A percentile compares a stretch with the other conserved stretches of the same genome.
Conservation (phyloP, 2,888 invertebrate species). For the Craniophora ligustri region DNA sequence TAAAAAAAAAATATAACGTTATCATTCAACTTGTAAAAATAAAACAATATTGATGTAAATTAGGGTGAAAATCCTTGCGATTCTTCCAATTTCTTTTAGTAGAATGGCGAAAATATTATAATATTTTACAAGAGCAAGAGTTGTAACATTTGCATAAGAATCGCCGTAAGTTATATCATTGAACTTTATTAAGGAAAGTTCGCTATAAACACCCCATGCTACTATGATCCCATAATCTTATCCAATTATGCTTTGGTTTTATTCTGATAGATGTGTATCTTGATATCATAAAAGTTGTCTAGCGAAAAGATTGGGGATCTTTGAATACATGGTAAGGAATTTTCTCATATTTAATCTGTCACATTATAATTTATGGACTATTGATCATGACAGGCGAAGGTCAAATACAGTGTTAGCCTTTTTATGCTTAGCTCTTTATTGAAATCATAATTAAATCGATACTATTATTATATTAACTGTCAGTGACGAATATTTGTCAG, state of each 20-base stretch:
- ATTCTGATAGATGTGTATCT: slow-evolving; percentile 45
- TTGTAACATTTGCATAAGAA: slow-evolving; percentile 82
- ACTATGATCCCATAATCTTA: slow-evolving; percentile 58
- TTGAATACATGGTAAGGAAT: slow-evolving; percentile 3
- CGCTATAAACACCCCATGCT: slow-evolving; percentile 75
- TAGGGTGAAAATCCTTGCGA: slow-evolving; percentile 71
- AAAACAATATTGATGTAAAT: slow-evolving; percentile 66
- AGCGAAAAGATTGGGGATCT: slow-evolving; percentile 20
- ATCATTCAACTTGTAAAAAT: slow-evolving; percentile 40
- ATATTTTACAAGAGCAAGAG: slow-evolving; percentile 80
- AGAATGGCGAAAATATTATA: slow-evolving; percentile 69
- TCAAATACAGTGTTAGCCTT: slow-evolving; percentile 14
- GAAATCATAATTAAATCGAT: too few species aligned
- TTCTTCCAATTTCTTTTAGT: slow-evolving; percentile 68
- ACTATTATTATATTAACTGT: too few species aligned
- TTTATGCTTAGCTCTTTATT: background rate
- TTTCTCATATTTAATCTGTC: too few species aligned
- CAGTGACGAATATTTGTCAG: slow-evolving; percentile 34
- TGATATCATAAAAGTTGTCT: slow-evolving; percentile 30
- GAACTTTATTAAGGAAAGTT: slow-evolving; percentile 74
- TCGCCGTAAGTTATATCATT: slow-evolving; percentile 71
- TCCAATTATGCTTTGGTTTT: slow-evolving; percentile 62
- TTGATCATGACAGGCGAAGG: background rate
- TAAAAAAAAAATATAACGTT: slow-evolving; percentile 33
- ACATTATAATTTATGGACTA: background rate